Evolutionary conservation across 2,888 invertebrate species (phyloP).

Genomic region (Oxycera nigricornis): DNA sequence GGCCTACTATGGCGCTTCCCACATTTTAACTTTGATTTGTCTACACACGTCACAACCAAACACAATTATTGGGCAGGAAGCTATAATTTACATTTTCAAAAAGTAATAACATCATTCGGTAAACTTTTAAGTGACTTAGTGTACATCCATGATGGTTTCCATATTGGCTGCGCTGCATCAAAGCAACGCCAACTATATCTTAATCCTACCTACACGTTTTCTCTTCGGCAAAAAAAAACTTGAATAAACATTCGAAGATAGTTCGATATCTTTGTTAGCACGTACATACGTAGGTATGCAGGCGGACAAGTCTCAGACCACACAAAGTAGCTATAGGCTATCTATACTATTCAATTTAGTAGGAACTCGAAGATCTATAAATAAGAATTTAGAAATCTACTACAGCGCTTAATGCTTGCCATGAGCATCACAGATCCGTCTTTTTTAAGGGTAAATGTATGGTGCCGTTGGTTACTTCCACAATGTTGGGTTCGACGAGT

Average conservation of each 20-base stretch:
- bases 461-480: no score
- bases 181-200: not conserved
- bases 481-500: no score
- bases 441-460: no score
- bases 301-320: not conserved
- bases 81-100: no score
- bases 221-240: not conserved
- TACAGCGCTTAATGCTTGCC: not conserved
- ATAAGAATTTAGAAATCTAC: not conserved
- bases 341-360: not conserved
- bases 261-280: not conserved
- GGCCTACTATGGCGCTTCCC: no score
- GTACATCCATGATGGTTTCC: not conserved
- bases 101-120: no score
- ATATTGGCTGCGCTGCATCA: not conserved
- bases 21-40: no score
- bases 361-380: not conserved
- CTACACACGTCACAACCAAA: no score
- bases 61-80: no score
- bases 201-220: not conserved
- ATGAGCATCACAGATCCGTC: not conserved
- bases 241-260: not conserved
- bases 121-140: no score
- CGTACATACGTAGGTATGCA: not conserved
- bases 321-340: not conserved